Conservation (phyloP, 2,113 vertebrate genomes). For the Canis aureus region DNA sequence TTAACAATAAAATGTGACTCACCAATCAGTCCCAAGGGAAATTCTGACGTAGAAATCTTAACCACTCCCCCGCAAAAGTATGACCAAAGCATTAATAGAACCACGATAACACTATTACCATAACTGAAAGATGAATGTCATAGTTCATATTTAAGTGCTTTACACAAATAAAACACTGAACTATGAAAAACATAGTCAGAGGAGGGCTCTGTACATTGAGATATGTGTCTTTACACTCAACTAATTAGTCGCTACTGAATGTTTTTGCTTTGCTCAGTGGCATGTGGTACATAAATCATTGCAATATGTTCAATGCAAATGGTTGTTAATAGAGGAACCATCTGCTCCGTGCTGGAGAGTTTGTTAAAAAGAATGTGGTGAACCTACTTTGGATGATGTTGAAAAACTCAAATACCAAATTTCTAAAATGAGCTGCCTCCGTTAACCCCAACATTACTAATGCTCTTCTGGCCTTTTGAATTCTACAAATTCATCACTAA, state of each 20-base stretch:
- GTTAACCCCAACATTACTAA: conserved; percentile 83
- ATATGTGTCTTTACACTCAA: conserved; percentile 84
- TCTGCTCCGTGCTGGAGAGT: conserved; percentile 87
- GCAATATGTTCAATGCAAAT: conserved; percentile 90
- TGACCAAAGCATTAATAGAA: conserved; percentile 50
- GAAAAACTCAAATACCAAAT: conserved; percentile 87
- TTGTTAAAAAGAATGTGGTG: conserved; percentile 83
- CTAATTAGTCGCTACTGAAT: conserved; percentile 86
- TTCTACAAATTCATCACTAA: conserved; percentile 59
- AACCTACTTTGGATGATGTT: conserved; percentile 84
- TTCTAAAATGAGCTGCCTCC: conserved; percentile 87
- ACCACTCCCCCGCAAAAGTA: not conserved
- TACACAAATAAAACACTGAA: conserved; percentile 73
- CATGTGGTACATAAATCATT: conserved; percentile 89
- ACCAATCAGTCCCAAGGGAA: not conserved
- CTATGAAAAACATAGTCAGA: conserved; percentile 75
- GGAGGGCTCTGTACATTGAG: conserved; percentile 77
- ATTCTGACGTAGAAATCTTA: conserved; percentile 28
- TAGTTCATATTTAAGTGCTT: conserved; percentile 68
- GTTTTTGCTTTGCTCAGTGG: conserved; percentile 85
- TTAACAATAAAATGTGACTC: conserved; percentile 51
- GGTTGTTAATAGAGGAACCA: conserved; percentile 88
- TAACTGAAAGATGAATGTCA: not conserved
- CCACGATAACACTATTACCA: conserved; percentile 47
- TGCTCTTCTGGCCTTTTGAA: conserved; percentile 81